Evolutionary conservation across 2,888 invertebrate species (phyloP).

Genomic region (Nematopogon swammerdamellus): DNA sequence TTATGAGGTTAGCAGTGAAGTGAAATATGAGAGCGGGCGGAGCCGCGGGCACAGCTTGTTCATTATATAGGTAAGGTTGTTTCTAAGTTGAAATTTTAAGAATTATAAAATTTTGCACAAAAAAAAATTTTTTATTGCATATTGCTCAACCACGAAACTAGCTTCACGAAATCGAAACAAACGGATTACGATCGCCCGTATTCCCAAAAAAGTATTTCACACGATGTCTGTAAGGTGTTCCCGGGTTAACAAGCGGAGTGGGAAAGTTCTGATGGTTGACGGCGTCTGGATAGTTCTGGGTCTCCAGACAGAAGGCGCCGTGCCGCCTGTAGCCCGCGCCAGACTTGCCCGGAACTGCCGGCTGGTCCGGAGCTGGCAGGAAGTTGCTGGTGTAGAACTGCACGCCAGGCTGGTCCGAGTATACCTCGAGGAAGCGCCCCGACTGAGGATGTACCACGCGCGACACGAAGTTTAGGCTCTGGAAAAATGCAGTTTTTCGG

Average conservation of each 20-base stretch:
- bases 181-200: not conserved
- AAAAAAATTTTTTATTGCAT: too few relatives aligned
- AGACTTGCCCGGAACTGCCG: constrained; percentile 32
- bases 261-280: constrained; percentile 78
- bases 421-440: constrained; percentile 74
- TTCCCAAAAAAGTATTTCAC: constrained; percentile 68
- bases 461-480: constrained; percentile 32
- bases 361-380: constrained; percentile 54
- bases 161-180: too few relatives aligned
- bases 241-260: constrained; percentile 64
- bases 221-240: constrained; percentile 65
- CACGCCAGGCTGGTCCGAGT: constrained; percentile 84
- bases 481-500: constrained; percentile 7
- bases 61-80: too few relatives aligned
- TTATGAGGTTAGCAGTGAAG: too few relatives aligned
- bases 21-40: too few relatives aligned
- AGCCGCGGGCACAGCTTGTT: too few relatives aligned
- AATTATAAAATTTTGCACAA: too few relatives aligned
- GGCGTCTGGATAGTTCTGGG: constrained; percentile 90
- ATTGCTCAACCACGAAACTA: too few relatives aligned
- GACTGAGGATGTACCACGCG: constrained; percentile 63
- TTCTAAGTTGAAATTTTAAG: too few relatives aligned
- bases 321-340: constrained; percentile 62
- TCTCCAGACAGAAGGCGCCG: constrained; percentile 84
- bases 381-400: constrained; percentile 84